Percentiles rank a stretch among this genome's conserved stretches.
Evolutionary conservation across 1,140 invertebrate species (phyloP).

Genomic region (Drosophila melanogaster): DNA sequence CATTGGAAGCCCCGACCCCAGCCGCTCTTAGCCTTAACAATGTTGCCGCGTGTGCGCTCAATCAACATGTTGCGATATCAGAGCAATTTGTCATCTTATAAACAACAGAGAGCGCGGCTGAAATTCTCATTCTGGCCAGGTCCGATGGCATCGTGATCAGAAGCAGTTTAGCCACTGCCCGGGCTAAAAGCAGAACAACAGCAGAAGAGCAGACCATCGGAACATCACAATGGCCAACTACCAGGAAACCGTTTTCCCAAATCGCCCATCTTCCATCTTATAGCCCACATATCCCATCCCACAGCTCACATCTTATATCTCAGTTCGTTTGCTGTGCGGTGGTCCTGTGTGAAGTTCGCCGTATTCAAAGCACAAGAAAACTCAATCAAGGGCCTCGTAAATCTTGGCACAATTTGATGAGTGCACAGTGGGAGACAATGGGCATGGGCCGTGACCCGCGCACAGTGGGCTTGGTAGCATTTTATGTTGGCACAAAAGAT

Average conservation of each 20-base stretch:
- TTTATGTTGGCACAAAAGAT: too few species aligned
- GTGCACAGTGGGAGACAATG: slow-evolving; percentile 70
- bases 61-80: slow-evolving; percentile 82
- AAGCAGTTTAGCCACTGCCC: slow-evolving; percentile 15
- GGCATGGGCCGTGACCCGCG: slow-evolving; percentile 25
- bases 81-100: slow-evolving; percentile 81
- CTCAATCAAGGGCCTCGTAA: slow-evolving; percentile 80
- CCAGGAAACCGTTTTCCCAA: slow-evolving; percentile 65
- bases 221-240: slow-evolving; percentile 56
- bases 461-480: slow-evolving; percentile 19
- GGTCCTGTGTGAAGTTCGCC: slow-evolving; percentile 80
- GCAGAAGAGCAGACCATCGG: not conserved
- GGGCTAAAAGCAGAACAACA: slow-evolving; percentile 8
- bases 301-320: slow-evolving; percentile 2
- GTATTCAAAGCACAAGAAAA: slow-evolving; percentile 80
- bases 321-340: slow-evolving; percentile 39
- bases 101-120: slow-evolving; percentile 61
- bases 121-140: slow-evolving; percentile 13
- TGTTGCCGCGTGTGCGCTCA: slow-evolving; percentile 80
- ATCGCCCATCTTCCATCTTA: slow-evolving; percentile 33
- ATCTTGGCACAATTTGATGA: slow-evolving; percentile 82
- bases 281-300: slow-evolving; percentile 10
- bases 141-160: slow-evolving; percentile 13
- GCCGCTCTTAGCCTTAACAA: slow-evolving; percentile 41
- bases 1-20: not conserved